A percentile compares a stretch with the other conserved stretches of the same genome.
phyloP scores from a whole-genome alignment of 2,113 vertebrate genomes.

The Manacus vitellinus region DNA sequence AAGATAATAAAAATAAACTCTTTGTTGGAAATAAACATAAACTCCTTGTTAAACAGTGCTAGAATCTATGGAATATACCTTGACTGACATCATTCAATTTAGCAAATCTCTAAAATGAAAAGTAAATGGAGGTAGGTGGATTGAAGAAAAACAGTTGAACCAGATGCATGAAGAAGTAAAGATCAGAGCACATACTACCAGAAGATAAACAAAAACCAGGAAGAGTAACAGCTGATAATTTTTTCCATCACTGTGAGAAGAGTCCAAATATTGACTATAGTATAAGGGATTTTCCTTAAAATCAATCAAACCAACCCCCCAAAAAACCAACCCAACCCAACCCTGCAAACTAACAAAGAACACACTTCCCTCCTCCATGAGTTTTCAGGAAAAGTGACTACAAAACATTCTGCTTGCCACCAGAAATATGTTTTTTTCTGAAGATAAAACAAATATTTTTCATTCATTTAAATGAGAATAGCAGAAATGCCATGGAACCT shows the following conservation, averaged over 20 bases:
- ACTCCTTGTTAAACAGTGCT: background rate
- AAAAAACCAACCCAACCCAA: background rate
- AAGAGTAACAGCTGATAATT: background rate
- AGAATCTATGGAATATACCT: background rate
- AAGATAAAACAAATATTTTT: background rate
- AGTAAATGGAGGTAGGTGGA: background rate
- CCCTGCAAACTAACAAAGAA: background rate
- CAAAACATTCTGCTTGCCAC: background rate
- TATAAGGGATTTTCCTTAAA: background rate
- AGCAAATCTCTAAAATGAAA: background rate
- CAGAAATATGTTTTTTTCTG: background rate
- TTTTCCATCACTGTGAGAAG: background rate
- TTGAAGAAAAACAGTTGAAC: background rate
- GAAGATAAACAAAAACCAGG: background rate
- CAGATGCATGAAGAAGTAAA: background rate
- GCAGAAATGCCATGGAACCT: background rate
- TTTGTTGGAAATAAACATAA: background rate
- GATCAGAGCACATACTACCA: fast-evolving
- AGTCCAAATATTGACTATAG: background rate
- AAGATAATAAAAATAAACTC: background rate
- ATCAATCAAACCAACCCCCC: background rate
- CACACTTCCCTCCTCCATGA: fast-evolving
- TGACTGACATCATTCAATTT: background rate
- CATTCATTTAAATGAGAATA: background rate
- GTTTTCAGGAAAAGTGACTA: background rate